Evolutionary conservation across 2,113 vertebrate genomes (phyloP).

Genomic region (Triplophysa dalaica): DNA sequence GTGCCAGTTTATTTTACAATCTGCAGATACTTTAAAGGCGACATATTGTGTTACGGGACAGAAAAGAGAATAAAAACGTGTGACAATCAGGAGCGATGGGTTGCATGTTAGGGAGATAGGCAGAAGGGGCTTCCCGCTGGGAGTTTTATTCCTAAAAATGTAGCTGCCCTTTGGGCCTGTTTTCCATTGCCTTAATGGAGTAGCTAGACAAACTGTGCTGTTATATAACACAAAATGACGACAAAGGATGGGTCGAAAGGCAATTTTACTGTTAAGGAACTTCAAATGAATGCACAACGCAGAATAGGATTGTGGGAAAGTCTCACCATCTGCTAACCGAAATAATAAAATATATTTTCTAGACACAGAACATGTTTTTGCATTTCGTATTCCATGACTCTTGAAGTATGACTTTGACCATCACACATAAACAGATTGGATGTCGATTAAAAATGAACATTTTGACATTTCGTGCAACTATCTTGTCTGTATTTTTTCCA

Average conservation of each 20-base stretch:
- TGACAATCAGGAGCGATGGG: not conserved
- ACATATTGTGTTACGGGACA: not conserved
- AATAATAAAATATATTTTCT: not conserved
- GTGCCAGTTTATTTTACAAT: not conserved
- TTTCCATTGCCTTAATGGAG: conserved; percentile 67
- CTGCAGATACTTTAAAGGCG: not conserved
- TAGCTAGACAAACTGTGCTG: conserved; percentile 68
- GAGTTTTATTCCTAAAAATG: conserved; percentile 11
- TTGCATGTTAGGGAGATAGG: conserved; percentile 13
- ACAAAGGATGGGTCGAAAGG: conserved; percentile 61
- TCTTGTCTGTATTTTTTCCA: no score
- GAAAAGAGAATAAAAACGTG: not conserved
- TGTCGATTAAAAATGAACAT: no score
- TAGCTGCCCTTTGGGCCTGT: conserved; percentile 11
- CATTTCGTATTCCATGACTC: no score
- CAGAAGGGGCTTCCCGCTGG: conserved; percentile 37
- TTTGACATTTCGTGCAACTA: no score
- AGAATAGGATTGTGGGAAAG: conserved; percentile 48
- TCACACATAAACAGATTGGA: no score
- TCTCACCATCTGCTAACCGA: conserved; percentile 1
- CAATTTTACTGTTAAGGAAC: conserved; percentile 61
- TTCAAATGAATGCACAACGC: conserved; percentile 42
- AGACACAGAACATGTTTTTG: no score
- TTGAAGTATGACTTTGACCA: no score
- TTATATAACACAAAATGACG: conserved; percentile 63